A percentile compares a stretch with the other conserved stretches of the same genome.
These are phyloP conservation scores for Mamestra configurata DNA, from an alignment of 1,140 invertebrate species.

Conservation along the genomic window DNA sequence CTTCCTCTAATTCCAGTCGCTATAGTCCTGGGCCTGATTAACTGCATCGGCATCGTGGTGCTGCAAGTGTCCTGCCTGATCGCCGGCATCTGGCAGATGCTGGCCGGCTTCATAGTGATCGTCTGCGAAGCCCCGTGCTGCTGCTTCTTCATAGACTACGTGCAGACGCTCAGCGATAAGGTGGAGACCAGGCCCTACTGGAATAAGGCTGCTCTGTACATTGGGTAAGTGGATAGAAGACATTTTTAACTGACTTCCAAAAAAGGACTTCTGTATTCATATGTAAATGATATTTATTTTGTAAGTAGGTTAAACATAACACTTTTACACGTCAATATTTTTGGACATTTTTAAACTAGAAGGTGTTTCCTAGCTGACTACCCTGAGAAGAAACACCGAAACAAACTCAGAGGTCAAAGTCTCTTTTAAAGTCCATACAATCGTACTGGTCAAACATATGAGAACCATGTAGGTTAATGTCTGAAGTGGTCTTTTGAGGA, in stretches of 20 bases:
- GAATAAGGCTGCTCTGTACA: constrained; percentile 96
- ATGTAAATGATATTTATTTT: too few species aligned
- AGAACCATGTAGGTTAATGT: too few species aligned
- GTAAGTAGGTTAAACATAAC: too few species aligned
- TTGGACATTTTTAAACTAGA: too few species aligned
- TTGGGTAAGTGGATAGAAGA: constrained; percentile 90
- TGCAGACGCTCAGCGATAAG: constrained; percentile 93
- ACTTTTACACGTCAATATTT: too few species aligned
- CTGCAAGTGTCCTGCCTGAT: constrained; percentile 91
- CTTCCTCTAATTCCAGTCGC: constrained; percentile 91
- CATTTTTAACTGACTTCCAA: neutral
- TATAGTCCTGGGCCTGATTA: constrained; percentile 95
- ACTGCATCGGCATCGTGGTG: constrained; percentile 92
- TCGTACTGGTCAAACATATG: too few species aligned
- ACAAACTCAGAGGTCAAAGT: too few species aligned
- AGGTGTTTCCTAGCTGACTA: too few species aligned
- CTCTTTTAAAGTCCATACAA: too few species aligned
- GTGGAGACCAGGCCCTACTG: constrained; percentile 95
- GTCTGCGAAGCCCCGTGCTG: constrained; percentile 97
- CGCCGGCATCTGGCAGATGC: constrained; percentile 96
- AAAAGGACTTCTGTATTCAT: too few species aligned
- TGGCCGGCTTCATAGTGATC: constrained; percentile 95
- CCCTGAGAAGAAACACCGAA: too few species aligned
- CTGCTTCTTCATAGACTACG: constrained; percentile 97
- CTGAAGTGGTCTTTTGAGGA: too few species aligned